Base-by-base conservation (phyloP, 2,113 vertebrate species). In the Garra rufa region DNA sequence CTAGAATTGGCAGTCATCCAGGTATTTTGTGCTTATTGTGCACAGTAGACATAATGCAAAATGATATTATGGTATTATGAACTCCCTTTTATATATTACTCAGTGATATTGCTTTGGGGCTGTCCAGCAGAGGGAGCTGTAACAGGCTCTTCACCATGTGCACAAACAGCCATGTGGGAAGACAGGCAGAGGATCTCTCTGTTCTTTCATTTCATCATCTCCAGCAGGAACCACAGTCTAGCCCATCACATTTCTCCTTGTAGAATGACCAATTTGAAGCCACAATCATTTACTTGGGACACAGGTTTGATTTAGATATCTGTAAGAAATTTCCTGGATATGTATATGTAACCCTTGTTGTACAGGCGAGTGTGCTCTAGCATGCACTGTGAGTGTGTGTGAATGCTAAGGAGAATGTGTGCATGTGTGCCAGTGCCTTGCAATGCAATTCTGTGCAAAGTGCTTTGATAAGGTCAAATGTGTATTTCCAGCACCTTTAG, bases 61-160 rank as follows among this genome's bases (percentile, higher is more conserved):
- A 50, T 57, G 52, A n/a, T 57, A 57, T 57, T 4, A 41, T 24
- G 9, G 7, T 55, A 41, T 50, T 75, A 57, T 76, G 28, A 77
- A 77, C 52, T 24, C 34, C 13, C 30, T n/a, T 59, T 21, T 77
- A 11, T 63, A 24, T 46, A 6, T 57, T 24, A 21, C 46, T 6
- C 43, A 3, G 24, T 48, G 30, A 26, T 48, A 75, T 30, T 67
- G 14, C n/a, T 43, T 59, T 38, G 75, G 15, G 34, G 21, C 43
- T 76, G 61, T 63, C 85, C 83, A 89, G 69, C 63, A 85, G 88
- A 87, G 88, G 88, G 86, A 87, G 88, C 84, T 89, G 84, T 87
- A 85, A 74, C 63, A 87, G 81, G 63, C 5, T 52, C 15, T 81
- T 74, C 28, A 71, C 38, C 73, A 82, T 76, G 85, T 85, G 80